Percentiles rank a stretch among this genome's conserved stretches.
Conservation (phyloP, 2,888 invertebrate genomes). For the Panopea generosa region DNA sequence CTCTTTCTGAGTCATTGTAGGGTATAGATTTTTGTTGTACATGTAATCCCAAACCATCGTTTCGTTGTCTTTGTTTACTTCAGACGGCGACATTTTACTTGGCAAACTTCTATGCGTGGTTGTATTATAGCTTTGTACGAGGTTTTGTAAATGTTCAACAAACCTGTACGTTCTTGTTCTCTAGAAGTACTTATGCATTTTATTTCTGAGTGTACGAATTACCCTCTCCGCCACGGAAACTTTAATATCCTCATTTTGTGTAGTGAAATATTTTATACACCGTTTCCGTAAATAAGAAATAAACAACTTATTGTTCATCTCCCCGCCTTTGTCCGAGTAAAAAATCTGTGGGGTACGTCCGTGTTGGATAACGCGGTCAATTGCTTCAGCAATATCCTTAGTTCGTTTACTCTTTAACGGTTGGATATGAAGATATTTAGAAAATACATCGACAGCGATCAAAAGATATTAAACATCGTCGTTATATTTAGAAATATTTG, state of each 20-base stretch:
- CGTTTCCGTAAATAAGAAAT: background rate
- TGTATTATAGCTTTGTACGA: constrained; percentile 13
- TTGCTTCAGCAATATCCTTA: constrained; percentile 1
- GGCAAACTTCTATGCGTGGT: no score
- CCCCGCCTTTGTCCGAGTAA: constrained; percentile 17
- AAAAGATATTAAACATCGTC: constrained; percentile 17
- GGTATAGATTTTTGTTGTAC: no score
- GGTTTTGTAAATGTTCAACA: no score
- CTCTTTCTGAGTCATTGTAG: background rate
- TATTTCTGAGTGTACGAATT: constrained; percentile 14
- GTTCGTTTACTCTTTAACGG: constrained; percentile 19
- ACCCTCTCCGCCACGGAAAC: constrained; percentile 3
- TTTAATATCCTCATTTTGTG: constrained; percentile 17
- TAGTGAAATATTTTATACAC: constrained; percentile 12
- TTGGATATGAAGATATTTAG: constrained; percentile 19
- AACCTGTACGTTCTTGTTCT: no score
- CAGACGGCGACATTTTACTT: no score
- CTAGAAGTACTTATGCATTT: no score
- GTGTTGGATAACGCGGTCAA: background rate
- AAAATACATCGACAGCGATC: constrained; percentile 20
- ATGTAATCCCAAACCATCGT: no score
- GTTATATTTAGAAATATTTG: constrained; percentile 4
- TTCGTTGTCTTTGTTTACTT: no score
- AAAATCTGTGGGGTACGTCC: constrained; percentile 3
- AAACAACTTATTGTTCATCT: constrained; percentile 18